Base-by-base conservation (phyloP, 2,888 invertebrate species). In the Anodontia alba region DNA sequence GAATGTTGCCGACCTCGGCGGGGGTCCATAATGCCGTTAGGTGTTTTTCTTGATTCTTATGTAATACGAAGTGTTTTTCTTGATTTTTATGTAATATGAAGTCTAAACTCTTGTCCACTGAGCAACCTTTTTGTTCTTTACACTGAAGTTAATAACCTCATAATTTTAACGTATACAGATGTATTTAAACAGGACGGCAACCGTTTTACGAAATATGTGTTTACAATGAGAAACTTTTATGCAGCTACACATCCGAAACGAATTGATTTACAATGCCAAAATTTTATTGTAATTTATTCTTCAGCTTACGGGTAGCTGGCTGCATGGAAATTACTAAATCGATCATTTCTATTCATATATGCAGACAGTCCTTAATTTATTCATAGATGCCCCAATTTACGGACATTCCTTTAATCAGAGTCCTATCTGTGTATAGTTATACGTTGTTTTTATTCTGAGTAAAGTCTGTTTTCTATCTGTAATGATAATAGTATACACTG, bases 231-330 rank as follows among this genome's bases (percentile, higher is more conserved):
- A 3, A 26, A 29, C 23, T 26, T 57, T 26, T 57, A 57, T 57
- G 57, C 57, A 57, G 29, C 7, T 10, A 57, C 57, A 57, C 57
- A 26, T 3, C 57, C 57, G 57, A 57, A 57, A 57, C 57, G 29
- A 26, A 57, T 57, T 23, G 29, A 57, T 57, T 57, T 29, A 26
- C 29, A 7, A 7, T 57, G 57, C 57, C 57, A 57, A 26, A 57
- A 57, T 57, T 57, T 57, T 57, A 57, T 23, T 57, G 57, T 57
- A 57, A 57, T 57, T 57, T 57, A 57, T 57, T 57, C 57, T 23
- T 5, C 2, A 17, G 17, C 57, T 7, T 7, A 29, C 57, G 57
- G 57, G 57, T 57, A 57, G 57, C 29, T 26, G 23, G 57, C 29
- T 57, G 57, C 57, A 57, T 23, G 10, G 7, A 57, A 29, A 57